Conservation (phyloP, 2,797 vertebrate species). For the Orestias chungarensis region DNA sequence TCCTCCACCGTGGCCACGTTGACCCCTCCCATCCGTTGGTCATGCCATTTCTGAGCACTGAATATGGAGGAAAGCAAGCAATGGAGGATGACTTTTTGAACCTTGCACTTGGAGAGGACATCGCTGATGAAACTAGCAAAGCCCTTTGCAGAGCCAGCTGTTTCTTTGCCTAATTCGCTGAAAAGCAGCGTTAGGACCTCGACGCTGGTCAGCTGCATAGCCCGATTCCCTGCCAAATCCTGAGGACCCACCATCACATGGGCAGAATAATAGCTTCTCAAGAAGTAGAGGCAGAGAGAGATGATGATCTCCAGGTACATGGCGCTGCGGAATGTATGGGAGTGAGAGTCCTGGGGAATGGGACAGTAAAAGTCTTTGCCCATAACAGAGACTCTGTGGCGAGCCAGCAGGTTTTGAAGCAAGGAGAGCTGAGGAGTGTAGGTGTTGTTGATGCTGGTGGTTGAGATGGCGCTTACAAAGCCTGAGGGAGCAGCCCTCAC, state of each 20-base stretch:
- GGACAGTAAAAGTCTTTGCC: conserved; percentile 98
- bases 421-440: conserved; percentile 96
- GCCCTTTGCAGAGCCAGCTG: conserved; percentile 93
- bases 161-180: conserved; percentile 91
- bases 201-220: conserved; percentile 98
- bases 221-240: conserved; percentile 94
- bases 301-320: conserved; percentile 99
- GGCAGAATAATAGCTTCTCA: conserved; percentile 95
- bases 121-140: conserved; percentile 98
- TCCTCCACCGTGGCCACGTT: conserved; percentile 90
- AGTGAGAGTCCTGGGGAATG: conserved; percentile 93
- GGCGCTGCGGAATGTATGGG: conserved; percentile 94
- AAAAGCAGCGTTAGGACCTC: conserved; percentile 96
- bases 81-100: conserved; percentile 97
- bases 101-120: conserved; percentile 97
- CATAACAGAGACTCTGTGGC: conserved; percentile 96
- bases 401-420: conserved; percentile 94
- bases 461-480: conserved; percentile 96
- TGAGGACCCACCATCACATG: conserved; percentile 88
- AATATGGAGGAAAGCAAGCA: conserved; percentile 96
- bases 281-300: conserved; percentile 94
- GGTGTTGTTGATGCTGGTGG: conserved; percentile 96
- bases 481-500: conserved; percentile 91
- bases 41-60: conserved; percentile 96
- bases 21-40: conserved; percentile 84